Evolutionary conservation across 2,797 vertebrate species (phyloP).

Genomic region (Lagocephalus sceleratus): DNA sequence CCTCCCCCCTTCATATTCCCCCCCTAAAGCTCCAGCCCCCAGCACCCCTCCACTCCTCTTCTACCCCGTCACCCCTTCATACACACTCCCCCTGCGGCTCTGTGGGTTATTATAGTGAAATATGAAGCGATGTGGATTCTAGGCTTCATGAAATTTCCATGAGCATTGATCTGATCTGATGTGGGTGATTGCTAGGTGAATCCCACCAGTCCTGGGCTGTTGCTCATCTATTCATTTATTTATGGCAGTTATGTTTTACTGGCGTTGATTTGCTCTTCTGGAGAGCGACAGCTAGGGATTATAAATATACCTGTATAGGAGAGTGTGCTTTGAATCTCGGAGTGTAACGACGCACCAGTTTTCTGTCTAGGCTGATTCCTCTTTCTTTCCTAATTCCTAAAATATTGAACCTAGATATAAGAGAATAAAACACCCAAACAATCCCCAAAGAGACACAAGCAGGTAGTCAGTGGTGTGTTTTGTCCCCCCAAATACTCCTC

Average conservation of each 20-base stretch:
- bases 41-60: slow-evolving; percentile 20
- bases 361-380: slow-evolving; percentile 18
- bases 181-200: slow-evolving; percentile 80
- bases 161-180: slow-evolving; percentile 81
- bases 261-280: slow-evolving; percentile 77
- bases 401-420: slow-evolving; percentile 54
- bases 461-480: slow-evolving; percentile 52
- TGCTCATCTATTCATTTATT: slow-evolving; percentile 79
- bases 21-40: slow-evolving; percentile 38
- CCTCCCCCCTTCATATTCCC: slow-evolving; percentile 18
- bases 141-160: slow-evolving; percentile 83
- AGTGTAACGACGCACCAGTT: slow-evolving; percentile 40
- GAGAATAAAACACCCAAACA: slow-evolving; percentile 48
- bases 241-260: slow-evolving; percentile 79
- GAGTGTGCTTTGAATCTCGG: slow-evolving; percentile 61
- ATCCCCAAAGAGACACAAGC: slow-evolving; percentile 58
- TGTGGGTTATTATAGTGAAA: slow-evolving; percentile 81
- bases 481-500: slow-evolving; percentile 52
- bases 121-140: slow-evolving; percentile 79
- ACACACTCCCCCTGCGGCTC: slow-evolving; percentile 66
- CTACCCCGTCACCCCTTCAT: slow-evolving; percentile 44
- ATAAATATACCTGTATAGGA: slow-evolving; percentile 74
- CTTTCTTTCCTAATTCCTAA: slow-evolving; percentile 22
- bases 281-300: slow-evolving; percentile 72
- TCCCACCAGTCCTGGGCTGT: slow-evolving; percentile 75